Conservation (phyloP, 2,888 invertebrate genomes). For the Liodrosophila aerea region DNA sequence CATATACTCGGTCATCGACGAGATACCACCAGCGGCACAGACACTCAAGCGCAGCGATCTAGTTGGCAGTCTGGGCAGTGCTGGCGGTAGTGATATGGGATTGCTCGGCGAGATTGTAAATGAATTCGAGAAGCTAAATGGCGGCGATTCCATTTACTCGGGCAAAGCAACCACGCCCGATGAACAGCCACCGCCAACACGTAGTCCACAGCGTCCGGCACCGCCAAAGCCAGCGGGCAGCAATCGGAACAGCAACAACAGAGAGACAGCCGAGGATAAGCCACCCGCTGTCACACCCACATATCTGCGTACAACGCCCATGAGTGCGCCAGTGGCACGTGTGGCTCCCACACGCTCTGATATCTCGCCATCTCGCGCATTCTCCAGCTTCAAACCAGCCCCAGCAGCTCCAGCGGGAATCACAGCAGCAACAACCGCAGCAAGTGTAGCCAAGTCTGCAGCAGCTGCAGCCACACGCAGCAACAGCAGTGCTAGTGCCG, state of each 20-base stretch:
- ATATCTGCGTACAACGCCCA: slow-evolving; percentile 88
- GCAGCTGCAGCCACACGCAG: slow-evolving; percentile 38
- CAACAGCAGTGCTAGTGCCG: slow-evolving; percentile 43
- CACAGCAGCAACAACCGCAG: slow-evolving; percentile 20
- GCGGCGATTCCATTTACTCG: slow-evolving; percentile 93
- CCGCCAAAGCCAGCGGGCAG: slow-evolving; percentile 83
- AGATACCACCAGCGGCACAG: slow-evolving; percentile 85
- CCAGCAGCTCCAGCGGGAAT: slow-evolving; percentile 16
- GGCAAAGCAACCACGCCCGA: slow-evolving; percentile 84
- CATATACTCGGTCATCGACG: slow-evolving; percentile 94
- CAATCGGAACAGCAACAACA: slow-evolving; percentile 33
- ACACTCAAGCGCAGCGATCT: slow-evolving; percentile 79
- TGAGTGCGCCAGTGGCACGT: slow-evolving; percentile 85
- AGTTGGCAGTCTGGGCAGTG: slow-evolving; percentile 78
- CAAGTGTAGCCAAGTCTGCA: slow-evolving; percentile 21
- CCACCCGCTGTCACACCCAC: slow-evolving; percentile 84
- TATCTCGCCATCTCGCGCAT: slow-evolving; percentile 74
- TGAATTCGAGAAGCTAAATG: slow-evolving; percentile 93
- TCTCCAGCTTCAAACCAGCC: slow-evolving; percentile 81
- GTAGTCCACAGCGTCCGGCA: slow-evolving; percentile 84
- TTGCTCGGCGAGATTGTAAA: slow-evolving; percentile 92
- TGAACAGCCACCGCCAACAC: slow-evolving; percentile 82
- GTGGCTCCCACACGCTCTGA: slow-evolving; percentile 81
- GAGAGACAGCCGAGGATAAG: slow-evolving; percentile 68
- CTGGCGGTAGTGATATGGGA: slow-evolving; percentile 85